Evolutionary conservation across 64 coral and sea anemone genomes (phyloP).

Genomic region (Orbicella faveolata): DNA sequence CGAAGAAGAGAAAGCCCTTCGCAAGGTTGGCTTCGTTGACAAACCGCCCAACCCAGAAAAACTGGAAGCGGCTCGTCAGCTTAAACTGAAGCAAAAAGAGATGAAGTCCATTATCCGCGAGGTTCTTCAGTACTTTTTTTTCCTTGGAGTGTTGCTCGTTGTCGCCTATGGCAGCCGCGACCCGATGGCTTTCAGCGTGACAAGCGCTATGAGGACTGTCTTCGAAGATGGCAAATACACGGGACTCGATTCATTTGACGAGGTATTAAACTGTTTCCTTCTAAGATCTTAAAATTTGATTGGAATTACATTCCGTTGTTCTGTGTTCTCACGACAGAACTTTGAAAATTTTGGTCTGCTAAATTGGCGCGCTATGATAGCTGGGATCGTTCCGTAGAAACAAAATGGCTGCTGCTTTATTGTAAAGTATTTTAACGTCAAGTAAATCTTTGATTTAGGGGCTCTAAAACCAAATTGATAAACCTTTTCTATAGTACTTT

Average conservation of each 20-base stretch:
- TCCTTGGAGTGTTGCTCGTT: conserved; percentile 58
- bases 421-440: no score
- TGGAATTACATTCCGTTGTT: no score
- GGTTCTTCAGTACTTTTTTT: conserved; percentile 77
- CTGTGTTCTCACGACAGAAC: no score
- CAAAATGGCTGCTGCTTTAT: no score
- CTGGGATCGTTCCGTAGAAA: no score
- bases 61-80: conserved; percentile 59
- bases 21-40: conserved; percentile 87
- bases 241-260: conserved; percentile 57
- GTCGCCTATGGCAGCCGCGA: conserved; percentile 86
- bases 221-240: conserved; percentile 70
- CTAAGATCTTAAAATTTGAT: not conserved
- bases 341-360: no score
- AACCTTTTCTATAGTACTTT: no score
- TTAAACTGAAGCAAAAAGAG: conserved; percentile 80
- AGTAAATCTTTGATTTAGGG: no score
- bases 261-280: conserved; percentile 9
- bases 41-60: conserved; percentile 82
- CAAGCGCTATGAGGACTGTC: conserved; percentile 57
- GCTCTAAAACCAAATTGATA: no score
- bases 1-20: conserved; percentile 72
- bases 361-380: no score
- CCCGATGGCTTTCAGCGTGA: conserved; percentile 80
- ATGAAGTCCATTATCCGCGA: conserved; percentile 88